phyloP scores from a whole-genome alignment of 2,797 vertebrate species.

The Eulemur mongoz region DNA sequence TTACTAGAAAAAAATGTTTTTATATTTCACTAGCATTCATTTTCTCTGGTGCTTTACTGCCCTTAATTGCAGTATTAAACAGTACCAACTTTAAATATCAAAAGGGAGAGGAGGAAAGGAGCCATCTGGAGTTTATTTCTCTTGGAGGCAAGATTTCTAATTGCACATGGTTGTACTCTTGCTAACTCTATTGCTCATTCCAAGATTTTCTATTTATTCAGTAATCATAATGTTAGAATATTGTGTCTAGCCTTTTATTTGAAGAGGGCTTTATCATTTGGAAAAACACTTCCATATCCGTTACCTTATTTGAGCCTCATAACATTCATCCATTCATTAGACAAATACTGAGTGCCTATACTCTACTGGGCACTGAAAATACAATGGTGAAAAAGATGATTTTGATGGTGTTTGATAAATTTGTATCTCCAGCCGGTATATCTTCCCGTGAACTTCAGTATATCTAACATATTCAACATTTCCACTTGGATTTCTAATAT shows the following conservation, averaged over 20 bases:
- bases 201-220: conserved; percentile 44
- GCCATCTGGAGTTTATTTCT: conserved; percentile 50
- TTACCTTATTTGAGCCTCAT: conserved; percentile 8
- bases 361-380: neutral
- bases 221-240: neutral
- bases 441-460: neutral
- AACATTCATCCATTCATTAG: neutral
- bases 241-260: neutral
- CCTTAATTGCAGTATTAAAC: conserved; percentile 46
- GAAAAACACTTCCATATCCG: neutral
- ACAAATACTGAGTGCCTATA: neutral
- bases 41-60: neutral
- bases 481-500: neutral
- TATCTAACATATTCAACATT: neutral
- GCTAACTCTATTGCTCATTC: neutral
- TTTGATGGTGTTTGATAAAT: conserved; percentile 8
- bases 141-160: conserved; percentile 43
- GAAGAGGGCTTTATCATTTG: neutral
- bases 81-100: conserved; percentile 41
- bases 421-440: neutral
- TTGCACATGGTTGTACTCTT: neutral
- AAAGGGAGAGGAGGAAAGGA: neutral
- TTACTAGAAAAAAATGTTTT: conserved; percentile 27
- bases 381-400: neutral
- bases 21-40: conserved; percentile 4